Base-by-base conservation (phyloP, 2,888 invertebrate genomes). In the Drosophila incognita region DNA sequence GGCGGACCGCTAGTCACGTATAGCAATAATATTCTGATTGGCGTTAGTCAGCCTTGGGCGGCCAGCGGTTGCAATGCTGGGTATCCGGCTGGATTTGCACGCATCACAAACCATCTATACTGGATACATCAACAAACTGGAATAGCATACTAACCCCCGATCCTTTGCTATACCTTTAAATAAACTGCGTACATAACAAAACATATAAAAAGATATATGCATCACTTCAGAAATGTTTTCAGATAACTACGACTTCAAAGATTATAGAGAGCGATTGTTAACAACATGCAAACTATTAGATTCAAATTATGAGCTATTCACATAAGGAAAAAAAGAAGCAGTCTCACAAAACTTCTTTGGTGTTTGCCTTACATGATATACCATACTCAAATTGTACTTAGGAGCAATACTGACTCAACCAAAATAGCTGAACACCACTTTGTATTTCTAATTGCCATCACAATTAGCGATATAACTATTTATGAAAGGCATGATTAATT, bases 81-180 rank as follows among this genome's bases (percentile, higher is more conserved):
- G n/a, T 4, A 53, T 58, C 74, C 78, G 10, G 46, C 77, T 10
- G 77, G 78, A 10, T 77, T 78, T 40, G 60, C 77, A 24, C 74
- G 77, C 10, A 66, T 77, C 46, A 74, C 77, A 15, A 67, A 74
- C 7, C 63, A 67, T 21, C 35, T 77, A 18, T 18, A 64, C 2
- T 77, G 77, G 77, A 77, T 77, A 40, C 61, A 51, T n/a, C 11
- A 36, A 21, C 51, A 67, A n/a, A 66, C 77, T n/a, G 51, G 51
- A 49, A 79, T 77, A 24, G 7, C 66, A 2, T 64, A 69, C 51
- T 76, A 52, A 68, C 15, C 3, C 5, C 8, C 29, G 0, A 21
- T 31, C 4, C 7, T 61, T 8, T 24, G 6, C 29, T 18, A 31
- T 18, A 15, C 2, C 10, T 36, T 60, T n/a, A 24, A 31, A 21